Conservation (phyloP, 2,888 invertebrate species). For the Corbicula japonica region DNA sequence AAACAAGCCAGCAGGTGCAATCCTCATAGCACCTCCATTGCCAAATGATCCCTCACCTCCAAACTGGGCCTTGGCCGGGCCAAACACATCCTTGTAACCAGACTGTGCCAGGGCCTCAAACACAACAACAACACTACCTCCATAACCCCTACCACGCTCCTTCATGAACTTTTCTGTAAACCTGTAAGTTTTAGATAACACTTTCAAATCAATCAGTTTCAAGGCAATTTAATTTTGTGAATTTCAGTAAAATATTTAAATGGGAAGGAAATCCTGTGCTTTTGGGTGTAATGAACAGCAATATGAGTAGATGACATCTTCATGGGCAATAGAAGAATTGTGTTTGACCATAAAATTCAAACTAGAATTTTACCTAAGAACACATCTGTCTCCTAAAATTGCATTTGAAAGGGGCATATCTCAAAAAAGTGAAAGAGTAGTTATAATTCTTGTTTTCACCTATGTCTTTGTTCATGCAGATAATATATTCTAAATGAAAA, state of each 20-base stretch:
- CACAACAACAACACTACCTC: constrained; percentile 88
- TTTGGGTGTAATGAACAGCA: too few relatives aligned
- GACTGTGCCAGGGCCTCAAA: constrained; percentile 78
- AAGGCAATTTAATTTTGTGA: too few relatives aligned
- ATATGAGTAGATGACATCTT: not conserved
- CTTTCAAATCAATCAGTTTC: constrained; percentile 1
- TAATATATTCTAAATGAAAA: too few relatives aligned
- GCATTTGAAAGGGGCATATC: too few relatives aligned
- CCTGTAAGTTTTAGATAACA: constrained; percentile 73
- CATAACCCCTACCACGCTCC: constrained; percentile 90
- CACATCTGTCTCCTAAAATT: not conserved
- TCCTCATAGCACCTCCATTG: constrained; percentile 93
- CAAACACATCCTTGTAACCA: constrained; percentile 89
- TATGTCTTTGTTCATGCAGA: too few relatives aligned
- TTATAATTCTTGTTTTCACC: too few relatives aligned
- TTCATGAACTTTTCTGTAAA: constrained; percentile 90
- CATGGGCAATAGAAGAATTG: not conserved
- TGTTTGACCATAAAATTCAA: not conserved
- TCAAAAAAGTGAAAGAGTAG: too few relatives aligned
- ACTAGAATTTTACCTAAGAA: not conserved
- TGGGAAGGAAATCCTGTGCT: too few relatives aligned
- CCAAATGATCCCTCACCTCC: constrained; percentile 91
- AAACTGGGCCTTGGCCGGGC: constrained; percentile 90
- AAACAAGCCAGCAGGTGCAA: constrained; percentile 90
- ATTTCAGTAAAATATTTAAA: too few relatives aligned